Conservation (phyloP, 2,888 invertebrate species). For the Heliconius charithonia region DNA sequence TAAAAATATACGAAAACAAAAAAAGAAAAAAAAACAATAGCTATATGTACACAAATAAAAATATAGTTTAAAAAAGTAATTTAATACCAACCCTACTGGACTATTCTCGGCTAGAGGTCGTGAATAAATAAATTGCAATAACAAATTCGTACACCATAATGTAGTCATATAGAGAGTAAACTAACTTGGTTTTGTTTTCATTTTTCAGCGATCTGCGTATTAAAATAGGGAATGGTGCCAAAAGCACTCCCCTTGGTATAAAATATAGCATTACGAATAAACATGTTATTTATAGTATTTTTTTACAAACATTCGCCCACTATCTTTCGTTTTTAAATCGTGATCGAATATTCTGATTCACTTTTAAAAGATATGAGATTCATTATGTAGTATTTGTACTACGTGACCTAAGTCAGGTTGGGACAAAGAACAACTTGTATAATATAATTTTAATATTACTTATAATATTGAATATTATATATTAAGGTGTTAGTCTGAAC, state of each 20-base stretch:
- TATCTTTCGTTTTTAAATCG: constrained; percentile 11
- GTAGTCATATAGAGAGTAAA: constrained; percentile 37
- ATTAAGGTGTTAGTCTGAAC: neutral
- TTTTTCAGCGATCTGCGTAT: constrained; percentile 51
- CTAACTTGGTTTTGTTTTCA: constrained; percentile 48
- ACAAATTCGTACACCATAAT: constrained; percentile 29
- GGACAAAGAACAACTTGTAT: neutral
- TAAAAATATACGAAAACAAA: neutral
- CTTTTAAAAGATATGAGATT: neutral
- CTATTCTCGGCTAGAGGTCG: constrained; percentile 27
- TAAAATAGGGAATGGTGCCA: constrained; percentile 51
- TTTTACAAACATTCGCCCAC: constrained; percentile 36
- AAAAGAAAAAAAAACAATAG: neutral
- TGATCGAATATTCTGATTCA: constrained; percentile 28
- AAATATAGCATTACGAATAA: constrained; percentile 48
- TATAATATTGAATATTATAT: neutral
- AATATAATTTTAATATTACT: neutral
- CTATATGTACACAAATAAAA: neutral
- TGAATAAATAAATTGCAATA: constrained; percentile 37
- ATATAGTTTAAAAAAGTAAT: neutral
- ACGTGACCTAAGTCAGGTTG: constrained; percentile 13
- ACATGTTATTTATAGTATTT: constrained; percentile 44
- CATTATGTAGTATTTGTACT: neutral
- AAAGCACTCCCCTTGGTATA: constrained; percentile 52
- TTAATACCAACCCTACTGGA: constrained; percentile 18